phyloP scores from a whole-genome alignment of 2,888 invertebrate species.

The Ectobius pallidus region DNA sequence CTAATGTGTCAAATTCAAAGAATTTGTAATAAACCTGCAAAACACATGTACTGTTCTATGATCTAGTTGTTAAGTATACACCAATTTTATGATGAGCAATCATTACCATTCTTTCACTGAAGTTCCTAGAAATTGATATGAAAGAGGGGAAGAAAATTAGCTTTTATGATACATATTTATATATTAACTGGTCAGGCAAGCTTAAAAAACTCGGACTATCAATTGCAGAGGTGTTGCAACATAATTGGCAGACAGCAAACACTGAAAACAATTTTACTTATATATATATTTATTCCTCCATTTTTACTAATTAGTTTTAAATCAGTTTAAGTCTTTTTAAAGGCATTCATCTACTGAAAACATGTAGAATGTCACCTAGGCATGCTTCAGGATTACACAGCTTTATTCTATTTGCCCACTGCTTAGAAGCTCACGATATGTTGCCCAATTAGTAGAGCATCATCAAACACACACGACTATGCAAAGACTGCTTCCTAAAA shows the following conservation, averaged over 20 bases:
- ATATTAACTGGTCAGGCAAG: constrained; percentile 21
- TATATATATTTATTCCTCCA: constrained; percentile 3
- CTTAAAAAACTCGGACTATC: constrained; percentile 16
- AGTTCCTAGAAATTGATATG: constrained; percentile 25
- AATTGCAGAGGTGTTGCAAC: constrained; percentile 4
- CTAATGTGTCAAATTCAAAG: no score
- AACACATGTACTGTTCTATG: constrained; percentile 17
- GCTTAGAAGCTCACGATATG: neutral
- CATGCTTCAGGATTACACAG: constrained; percentile 1
- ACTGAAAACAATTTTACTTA: constrained; percentile 25
- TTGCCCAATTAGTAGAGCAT: neutral
- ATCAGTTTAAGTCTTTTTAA: constrained; percentile 19
- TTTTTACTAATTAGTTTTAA: constrained; percentile 15
- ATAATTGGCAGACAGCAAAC: constrained; percentile 11
- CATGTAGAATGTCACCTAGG: neutral
- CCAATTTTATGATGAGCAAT: constrained; percentile 24
- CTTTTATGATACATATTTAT: neutral
- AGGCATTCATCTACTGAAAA: constrained; percentile 28
- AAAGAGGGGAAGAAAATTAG: constrained; percentile 1
- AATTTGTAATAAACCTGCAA: constrained; percentile 22
- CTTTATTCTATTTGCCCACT: neutral
- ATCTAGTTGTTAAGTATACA: neutral
- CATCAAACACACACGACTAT: constrained; percentile 3
- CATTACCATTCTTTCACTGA: constrained; percentile 4
- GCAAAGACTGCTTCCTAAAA: neutral